Conservation (phyloP, 2,113 vertebrate genomes). For the Hymenochirus boettgeri region DNA sequence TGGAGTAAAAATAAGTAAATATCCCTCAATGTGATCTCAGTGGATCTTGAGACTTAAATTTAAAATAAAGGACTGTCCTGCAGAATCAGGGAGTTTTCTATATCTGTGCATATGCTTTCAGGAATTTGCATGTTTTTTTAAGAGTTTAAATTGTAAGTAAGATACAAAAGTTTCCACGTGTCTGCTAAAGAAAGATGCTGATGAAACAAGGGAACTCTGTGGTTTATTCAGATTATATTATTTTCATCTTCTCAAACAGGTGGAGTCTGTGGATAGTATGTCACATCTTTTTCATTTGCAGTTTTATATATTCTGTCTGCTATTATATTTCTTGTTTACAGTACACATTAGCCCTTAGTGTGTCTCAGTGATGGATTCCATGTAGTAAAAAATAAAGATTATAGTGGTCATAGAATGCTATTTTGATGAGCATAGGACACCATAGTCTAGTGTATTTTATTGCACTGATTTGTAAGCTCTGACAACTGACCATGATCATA, state of each 20-base stretch:
- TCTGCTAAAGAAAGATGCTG: neutral
- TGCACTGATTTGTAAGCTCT: slow-evolving; percentile 35
- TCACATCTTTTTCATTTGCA: neutral
- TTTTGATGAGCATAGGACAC: slow-evolving; percentile 30
- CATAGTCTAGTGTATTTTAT: slow-evolving; percentile 20
- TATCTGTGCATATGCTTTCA: too few species aligned
- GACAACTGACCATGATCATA: slow-evolving; percentile 37
- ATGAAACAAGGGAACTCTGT: neutral
- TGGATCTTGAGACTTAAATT: too few species aligned
- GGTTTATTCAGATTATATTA: neutral
- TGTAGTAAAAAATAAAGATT: slow-evolving; percentile 8
- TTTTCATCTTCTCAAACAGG: neutral
- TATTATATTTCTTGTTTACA: slow-evolving; percentile 3
- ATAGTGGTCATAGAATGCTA: slow-evolving; percentile 9
- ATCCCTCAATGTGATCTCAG: too few species aligned
- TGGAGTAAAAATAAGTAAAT: too few species aligned
- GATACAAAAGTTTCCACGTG: too few species aligned
- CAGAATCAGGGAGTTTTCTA: too few species aligned
- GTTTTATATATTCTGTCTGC: neutral
- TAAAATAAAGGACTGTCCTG: too few species aligned
- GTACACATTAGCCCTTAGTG: neutral
- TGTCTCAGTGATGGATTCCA: slow-evolving; percentile 2
- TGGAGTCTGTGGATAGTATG: neutral
- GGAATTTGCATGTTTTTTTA: too few species aligned
- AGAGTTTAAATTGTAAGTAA: too few species aligned